These are phyloP conservation scores for Riparia riparia DNA, from an alignment of 2,113 vertebrate genomes.

Conservation along the genomic window DNA sequence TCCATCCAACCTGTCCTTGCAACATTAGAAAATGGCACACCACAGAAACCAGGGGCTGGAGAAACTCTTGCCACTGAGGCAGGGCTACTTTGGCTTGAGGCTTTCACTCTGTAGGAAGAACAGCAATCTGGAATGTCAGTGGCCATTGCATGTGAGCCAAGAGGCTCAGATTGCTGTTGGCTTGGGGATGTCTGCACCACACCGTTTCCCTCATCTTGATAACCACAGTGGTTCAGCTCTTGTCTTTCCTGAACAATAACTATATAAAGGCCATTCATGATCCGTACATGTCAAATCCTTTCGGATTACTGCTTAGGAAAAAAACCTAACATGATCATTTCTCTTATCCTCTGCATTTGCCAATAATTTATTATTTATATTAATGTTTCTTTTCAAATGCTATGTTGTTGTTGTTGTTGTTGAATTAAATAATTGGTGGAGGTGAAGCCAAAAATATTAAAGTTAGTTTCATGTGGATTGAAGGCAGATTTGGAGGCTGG, in stretches of 20 bases:
- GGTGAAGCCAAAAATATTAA: neutral
- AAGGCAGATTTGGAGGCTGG: conserved; percentile 3
- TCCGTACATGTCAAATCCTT: neutral
- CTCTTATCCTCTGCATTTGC: neutral
- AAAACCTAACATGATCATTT: neutral
- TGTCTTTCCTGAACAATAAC: neutral
- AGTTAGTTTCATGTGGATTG: neutral
- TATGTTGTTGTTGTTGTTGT: neutral
- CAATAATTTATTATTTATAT: neutral
- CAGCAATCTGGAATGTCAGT: neutral
- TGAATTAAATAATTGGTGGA: conserved; percentile 17
- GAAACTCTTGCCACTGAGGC: neutral
- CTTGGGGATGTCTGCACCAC: neutral
- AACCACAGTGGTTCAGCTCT: neutral
- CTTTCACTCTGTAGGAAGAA: neutral
- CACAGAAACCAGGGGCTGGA: neutral
- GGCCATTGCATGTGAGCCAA: neutral
- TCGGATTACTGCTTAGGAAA: neutral
- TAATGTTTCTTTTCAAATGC: conserved; percentile 33
- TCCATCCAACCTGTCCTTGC: neutral
- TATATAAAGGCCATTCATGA: neutral
- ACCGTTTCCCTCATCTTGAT: neutral
- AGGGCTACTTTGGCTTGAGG: neutral
- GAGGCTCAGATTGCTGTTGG: neutral
- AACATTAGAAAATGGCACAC: neutral